phyloP scores from a whole-genome alignment of 2,888 invertebrate genomes.

The Balanococcus diminutus region DNA sequence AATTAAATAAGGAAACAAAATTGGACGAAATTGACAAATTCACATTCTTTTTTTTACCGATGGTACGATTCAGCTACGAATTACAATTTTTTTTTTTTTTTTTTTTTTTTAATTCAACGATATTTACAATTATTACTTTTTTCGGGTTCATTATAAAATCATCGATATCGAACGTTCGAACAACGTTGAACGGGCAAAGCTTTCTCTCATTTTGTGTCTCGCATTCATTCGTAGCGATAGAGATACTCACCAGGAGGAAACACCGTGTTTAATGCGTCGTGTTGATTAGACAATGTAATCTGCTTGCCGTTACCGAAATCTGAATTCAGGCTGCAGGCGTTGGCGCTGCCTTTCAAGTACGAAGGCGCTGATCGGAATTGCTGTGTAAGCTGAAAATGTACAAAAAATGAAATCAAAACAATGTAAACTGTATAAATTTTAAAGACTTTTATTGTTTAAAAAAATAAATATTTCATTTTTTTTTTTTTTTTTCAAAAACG shows the following conservation, averaged over 20 bases:
- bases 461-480: too few relatives aligned
- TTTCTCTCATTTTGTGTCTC: neutral
- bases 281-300: constrained; percentile 40
- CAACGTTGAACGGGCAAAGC: neutral
- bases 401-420: neutral
- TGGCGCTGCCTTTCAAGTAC: constrained; percentile 13
- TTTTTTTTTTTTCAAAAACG: neutral
- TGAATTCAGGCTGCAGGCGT: neutral
- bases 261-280: constrained; percentile 24
- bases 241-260: constrained; percentile 41
- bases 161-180: neutral
- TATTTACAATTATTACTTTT: neutral
- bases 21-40: too few relatives aligned
- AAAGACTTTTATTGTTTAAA: neutral
- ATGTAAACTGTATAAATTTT: neutral
- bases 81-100: too few relatives aligned
- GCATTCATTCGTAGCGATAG: neutral
- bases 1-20: too few relatives aligned
- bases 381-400: constrained; percentile 21
- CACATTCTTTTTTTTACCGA: too few relatives aligned
- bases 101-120: too few relatives aligned
- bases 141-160: too few relatives aligned
- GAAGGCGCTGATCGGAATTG: constrained; percentile 43
- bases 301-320: constrained; percentile 36
- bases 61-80: too few relatives aligned